Percentiles rank a stretch among this genome's conserved stretches.
Conservation (phyloP, 37 sponge, comb jelly and placozoan species). For the Diacarnus erythraeanus region DNA sequence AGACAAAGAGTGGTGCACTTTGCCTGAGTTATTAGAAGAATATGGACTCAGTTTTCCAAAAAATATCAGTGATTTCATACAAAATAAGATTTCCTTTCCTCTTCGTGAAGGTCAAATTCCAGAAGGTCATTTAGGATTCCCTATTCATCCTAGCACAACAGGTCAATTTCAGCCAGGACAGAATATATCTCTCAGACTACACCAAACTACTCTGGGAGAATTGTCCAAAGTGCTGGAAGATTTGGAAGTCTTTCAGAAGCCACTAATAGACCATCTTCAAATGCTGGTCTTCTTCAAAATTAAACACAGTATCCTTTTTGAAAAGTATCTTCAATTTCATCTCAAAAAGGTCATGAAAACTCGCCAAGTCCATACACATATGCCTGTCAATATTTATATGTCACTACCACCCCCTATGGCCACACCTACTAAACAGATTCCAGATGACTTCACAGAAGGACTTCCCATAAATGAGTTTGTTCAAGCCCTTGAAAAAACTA, state of each 20-base stretch:
- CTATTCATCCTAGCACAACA: neutral
- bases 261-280: constrained; percentile 25
- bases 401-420: neutral
- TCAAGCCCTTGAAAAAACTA: neutral
- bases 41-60: constrained; percentile 47
- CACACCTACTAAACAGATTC: neutral
- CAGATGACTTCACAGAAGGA: too few species aligned
- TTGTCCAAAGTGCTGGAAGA: constrained; percentile 1
- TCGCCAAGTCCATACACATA: neutral
- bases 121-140: neutral
- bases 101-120: neutral
- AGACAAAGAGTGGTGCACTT: constrained; percentile 27
- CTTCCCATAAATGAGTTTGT: neutral
- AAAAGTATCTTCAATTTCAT: constrained; percentile 29
- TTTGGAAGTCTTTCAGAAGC: constrained; percentile 12
- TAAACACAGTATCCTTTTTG: constrained; percentile 39
- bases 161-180: constrained; percentile 39
- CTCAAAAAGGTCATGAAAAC: neutral
- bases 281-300: constrained; percentile 55
- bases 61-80: neutral
- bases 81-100: constrained; percentile 23
- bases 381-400: neutral
- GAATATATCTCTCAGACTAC: constrained; percentile 14
- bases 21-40: constrained; percentile 13
- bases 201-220: constrained; percentile 13